phyloP scores from a whole-genome alignment of 2,888 invertebrate genomes.

The Sesia bembeciformis region DNA sequence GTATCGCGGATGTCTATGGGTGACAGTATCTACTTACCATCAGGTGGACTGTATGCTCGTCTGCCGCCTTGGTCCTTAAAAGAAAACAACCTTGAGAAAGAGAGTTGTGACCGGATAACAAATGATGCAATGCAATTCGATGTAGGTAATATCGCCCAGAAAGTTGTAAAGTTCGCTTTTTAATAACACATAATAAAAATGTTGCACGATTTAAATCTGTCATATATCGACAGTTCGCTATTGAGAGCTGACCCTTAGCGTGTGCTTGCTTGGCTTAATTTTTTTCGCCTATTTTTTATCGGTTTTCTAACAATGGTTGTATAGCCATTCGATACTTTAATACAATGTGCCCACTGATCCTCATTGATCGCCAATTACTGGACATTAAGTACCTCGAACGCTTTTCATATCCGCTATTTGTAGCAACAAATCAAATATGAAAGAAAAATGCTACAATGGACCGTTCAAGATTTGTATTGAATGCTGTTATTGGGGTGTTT shows the following conservation, averaged over 20 bases:
- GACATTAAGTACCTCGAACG: slow-evolving; percentile 73
- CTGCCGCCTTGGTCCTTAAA: too few species aligned
- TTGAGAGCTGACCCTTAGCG: slow-evolving; percentile 52
- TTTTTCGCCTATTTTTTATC: slow-evolving; percentile 46
- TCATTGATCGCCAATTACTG: slow-evolving; percentile 75
- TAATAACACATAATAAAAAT: neutral
- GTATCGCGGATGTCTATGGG: too few species aligned
- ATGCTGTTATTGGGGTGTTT: slow-evolving; percentile 37
- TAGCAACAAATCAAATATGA: slow-evolving; percentile 68
- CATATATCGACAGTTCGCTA: slow-evolving; percentile 46
- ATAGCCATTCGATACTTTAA: slow-evolving; percentile 52
- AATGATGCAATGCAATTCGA: too few species aligned
- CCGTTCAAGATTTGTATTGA: slow-evolving; percentile 58
- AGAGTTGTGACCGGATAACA: too few species aligned
- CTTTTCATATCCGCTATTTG: slow-evolving; percentile 68
- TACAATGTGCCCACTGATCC: slow-evolving; percentile 74
- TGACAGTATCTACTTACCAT: too few species aligned
- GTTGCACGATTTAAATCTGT: slow-evolving; percentile 25
- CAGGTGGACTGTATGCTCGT: too few species aligned
- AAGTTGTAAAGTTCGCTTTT: neutral
- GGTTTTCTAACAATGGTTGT: slow-evolving; percentile 45
- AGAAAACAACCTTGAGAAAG: too few species aligned
- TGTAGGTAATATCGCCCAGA: too few species aligned
- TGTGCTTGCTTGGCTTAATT: slow-evolving; percentile 39
- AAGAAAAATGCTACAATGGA: slow-evolving; percentile 50